Percentiles rank a stretch among this genome's conserved stretches.
Conservation (phyloP, 2,113 vertebrate genomes). For the Apaloderma vittatum region DNA sequence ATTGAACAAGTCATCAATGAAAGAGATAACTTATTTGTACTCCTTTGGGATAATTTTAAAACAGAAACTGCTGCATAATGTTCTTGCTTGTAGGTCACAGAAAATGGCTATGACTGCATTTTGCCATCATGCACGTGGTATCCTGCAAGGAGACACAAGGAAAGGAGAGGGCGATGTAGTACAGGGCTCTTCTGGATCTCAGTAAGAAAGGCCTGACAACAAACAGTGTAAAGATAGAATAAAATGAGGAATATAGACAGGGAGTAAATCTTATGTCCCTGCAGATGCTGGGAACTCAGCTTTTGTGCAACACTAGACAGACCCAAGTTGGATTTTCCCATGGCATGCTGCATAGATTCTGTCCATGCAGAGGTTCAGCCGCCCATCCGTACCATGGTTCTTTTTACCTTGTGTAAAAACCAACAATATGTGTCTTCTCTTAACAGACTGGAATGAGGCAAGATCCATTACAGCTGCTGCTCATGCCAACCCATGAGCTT, state of each 20-base stretch:
- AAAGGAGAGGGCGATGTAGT: neutral
- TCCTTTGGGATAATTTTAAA: conserved; percentile 42
- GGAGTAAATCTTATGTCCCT: neutral
- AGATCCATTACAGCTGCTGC: neutral
- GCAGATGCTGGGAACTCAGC: fast-evolving
- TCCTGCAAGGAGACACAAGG: neutral
- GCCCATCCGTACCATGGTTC: neutral
- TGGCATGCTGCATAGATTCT: fast-evolving
- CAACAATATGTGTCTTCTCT: neutral
- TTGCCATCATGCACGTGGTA: neutral
- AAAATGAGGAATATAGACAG: neutral
- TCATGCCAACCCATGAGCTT: neutral
- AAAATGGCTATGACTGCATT: neutral
- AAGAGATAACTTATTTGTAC: neutral
- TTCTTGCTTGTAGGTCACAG: neutral
- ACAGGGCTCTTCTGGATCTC: neutral
- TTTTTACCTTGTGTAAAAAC: neutral
- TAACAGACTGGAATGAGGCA: no score
- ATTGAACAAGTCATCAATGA: conserved; percentile 23
- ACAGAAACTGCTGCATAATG: conserved; percentile 2
- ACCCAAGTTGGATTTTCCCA: neutral
- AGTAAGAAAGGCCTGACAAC: neutral
- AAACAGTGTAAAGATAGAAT: neutral
- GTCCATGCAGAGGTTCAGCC: fast-evolving
- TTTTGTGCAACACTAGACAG: neutral